Evolutionary conservation across 2,888 invertebrate species (phyloP).

Genomic region (Drosophila gaucha): DNA sequence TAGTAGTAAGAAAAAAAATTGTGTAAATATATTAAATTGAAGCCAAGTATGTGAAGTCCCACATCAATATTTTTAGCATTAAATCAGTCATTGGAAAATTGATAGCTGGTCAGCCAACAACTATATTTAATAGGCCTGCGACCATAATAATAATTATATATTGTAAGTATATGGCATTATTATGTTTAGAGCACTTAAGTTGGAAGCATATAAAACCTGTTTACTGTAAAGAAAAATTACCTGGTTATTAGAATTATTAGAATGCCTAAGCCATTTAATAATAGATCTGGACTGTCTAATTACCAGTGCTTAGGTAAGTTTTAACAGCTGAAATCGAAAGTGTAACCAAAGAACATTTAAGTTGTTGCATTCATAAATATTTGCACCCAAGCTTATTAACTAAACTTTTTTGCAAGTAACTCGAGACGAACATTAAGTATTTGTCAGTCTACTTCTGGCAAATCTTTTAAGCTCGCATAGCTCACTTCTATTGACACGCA

Average conservation of each 20-base stretch:
- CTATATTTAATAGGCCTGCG: not conserved
- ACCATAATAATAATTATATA: too few species aligned
- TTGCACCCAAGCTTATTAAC: not conserved
- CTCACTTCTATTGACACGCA: slow-evolving; percentile 32
- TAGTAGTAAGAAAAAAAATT: not conserved
- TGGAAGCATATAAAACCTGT: not conserved
- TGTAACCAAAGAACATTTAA: not conserved
- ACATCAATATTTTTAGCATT: too few species aligned
- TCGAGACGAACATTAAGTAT: slow-evolving; percentile 1
- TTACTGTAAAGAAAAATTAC: not conserved
- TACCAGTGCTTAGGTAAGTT: not conserved
- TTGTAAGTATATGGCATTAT: not conserved
- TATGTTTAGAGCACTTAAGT: too few species aligned
- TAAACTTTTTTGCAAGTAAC: not conserved
- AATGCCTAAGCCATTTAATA: not conserved
- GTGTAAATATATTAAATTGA: not conserved
- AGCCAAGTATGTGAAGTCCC: not conserved
- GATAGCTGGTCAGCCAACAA: not conserved
- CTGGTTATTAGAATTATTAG: not conserved
- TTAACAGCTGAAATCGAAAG: not conserved
- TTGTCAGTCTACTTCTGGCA: slow-evolving; percentile 7
- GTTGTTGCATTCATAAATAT: too few species aligned
- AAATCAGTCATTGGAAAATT: not conserved
- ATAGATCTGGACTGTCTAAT: not conserved
- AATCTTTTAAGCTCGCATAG: slow-evolving; percentile 12